These are phyloP conservation scores for Plumapathes pennacea DNA, from an alignment of 92 coral and sea anemone genomes.

Conservation along the genomic window DNA sequence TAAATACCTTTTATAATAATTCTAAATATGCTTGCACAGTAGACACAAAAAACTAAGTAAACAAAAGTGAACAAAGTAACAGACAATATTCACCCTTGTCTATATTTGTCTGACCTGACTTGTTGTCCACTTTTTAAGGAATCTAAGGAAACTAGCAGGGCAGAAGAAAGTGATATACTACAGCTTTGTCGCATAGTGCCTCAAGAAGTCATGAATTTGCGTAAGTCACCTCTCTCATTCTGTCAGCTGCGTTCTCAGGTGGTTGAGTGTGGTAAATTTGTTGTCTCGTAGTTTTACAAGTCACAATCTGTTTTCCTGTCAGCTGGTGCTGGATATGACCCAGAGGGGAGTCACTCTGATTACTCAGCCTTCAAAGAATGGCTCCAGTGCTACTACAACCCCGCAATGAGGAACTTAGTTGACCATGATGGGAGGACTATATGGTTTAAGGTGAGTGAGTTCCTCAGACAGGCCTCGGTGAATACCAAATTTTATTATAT, in stretches of 20 bases:
- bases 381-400: conserved; percentile 72
- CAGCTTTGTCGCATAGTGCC: conserved; percentile 76
- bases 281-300: not conserved
- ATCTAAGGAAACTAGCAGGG: not conserved
- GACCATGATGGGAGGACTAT: conserved; percentile 90
- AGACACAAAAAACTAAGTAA: no score
- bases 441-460: conserved; percentile 73
- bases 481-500: not conserved
- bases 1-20: no score
- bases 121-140: not conserved
- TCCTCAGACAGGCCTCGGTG: not conserved
- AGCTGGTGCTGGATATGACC: conserved; percentile 89
- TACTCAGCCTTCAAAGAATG: conserved; percentile 62
- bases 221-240: conserved; percentile 31
- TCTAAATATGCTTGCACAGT: no score
- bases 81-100: no score
- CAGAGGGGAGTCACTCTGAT: conserved; percentile 60
- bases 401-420: conserved; percentile 66
- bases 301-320: conserved; percentile 2
- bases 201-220: conserved; percentile 63
- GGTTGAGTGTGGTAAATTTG: not conserved
- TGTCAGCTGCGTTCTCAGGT: no score
- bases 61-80: no score
- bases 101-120: no score
- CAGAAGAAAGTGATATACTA: conserved; percentile 45